A percentile compares a stretch with the other conserved stretches of the same genome.
Evolutionary conservation across 2,888 invertebrate genomes (phyloP).

Genomic region (Erebia epiphron): DNA sequence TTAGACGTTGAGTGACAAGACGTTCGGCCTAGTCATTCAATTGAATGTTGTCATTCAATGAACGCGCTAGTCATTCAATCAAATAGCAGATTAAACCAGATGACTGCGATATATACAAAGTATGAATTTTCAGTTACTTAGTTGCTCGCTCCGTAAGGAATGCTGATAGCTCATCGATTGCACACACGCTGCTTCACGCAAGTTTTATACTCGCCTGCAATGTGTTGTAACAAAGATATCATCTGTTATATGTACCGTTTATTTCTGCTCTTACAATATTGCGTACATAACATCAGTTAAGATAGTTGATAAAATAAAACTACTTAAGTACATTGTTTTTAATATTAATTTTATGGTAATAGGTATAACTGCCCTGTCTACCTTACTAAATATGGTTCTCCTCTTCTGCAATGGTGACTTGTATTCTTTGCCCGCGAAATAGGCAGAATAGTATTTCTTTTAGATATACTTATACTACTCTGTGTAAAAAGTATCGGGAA

Average conservation of each 20-base stretch:
- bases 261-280: constrained; percentile 33
- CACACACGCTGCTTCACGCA: constrained; percentile 5
- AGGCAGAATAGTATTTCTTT: too few species aligned
- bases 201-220: background rate
- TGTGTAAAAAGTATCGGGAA: too few species aligned
- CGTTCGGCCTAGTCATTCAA: too few species aligned
- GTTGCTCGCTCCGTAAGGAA: background rate
- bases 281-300: constrained; percentile 16
- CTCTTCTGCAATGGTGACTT: too few species aligned
- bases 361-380: background rate
- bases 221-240: constrained; percentile 37
- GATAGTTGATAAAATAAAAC: constrained; percentile 10
- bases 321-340: background rate
- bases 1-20: too few species aligned
- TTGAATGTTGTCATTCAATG: too few species aligned
- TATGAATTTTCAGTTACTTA: background rate
- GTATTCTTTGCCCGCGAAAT: too few species aligned
- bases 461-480: too few species aligned
- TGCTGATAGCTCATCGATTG: constrained; percentile 5
- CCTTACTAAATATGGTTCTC: too few species aligned
- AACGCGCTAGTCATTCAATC: too few species aligned
- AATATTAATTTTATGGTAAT: background rate
- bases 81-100: too few species aligned
- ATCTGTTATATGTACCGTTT: constrained; percentile 35
- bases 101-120: too few species aligned